Evolutionary conservation across 2,888 invertebrate species (phyloP).

Genomic region (Nesidiocoris tenuis): DNA sequence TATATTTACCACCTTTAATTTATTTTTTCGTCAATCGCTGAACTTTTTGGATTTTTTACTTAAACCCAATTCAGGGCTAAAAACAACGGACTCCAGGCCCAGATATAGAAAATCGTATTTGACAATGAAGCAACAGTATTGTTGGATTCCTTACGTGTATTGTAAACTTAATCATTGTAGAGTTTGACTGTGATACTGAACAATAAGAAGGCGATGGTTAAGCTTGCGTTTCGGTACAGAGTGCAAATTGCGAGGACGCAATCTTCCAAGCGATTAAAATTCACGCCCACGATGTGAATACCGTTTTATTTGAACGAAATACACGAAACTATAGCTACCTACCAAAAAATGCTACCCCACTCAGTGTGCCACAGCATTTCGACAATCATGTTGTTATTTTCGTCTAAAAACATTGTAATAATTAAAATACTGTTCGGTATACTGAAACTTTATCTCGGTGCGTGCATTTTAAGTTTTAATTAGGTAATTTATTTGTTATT

Average conservation of each 20-base stretch:
- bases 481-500: neutral
- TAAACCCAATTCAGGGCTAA: too few relatives aligned
- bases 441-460: neutral
- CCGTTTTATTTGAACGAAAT: neutral
- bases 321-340: neutral
- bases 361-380: conserved; percentile 30
- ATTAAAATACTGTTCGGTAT: neutral
- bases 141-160: neutral
- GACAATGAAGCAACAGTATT: too few relatives aligned
- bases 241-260: neutral
- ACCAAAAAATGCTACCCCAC: conserved; percentile 1
- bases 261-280: neutral
- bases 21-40: too few relatives aligned
- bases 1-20: too few relatives aligned
- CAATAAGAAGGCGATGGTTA: conserved; percentile 28
- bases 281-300: neutral
- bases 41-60: too few relatives aligned
- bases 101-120: too few relatives aligned
- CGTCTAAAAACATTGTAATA: too few relatives aligned
- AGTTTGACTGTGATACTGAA: conserved; percentile 41
- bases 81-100: too few relatives aligned
- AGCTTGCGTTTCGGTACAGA: conserved; percentile 14
- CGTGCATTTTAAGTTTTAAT: neutral
- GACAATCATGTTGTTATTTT: conserved; percentile 36
- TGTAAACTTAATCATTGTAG: conserved; percentile 4